Evolutionary conservation across 2,113 vertebrate genomes (phyloP).

Genomic region (Chauna torquata): DNA sequence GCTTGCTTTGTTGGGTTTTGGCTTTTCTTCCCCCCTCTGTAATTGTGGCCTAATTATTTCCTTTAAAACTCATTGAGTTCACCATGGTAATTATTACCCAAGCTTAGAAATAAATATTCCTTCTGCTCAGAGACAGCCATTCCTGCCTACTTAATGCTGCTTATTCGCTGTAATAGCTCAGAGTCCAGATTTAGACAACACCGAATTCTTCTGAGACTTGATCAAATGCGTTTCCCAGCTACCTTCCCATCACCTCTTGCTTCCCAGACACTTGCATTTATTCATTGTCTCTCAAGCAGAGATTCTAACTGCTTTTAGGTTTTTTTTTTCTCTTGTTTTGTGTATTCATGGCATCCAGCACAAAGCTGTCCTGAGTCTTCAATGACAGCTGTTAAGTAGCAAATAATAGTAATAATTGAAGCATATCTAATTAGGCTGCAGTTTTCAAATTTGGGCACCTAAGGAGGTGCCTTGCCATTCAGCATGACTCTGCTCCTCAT

Average conservation of each 20-base stretch:
- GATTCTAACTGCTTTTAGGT: not conserved
- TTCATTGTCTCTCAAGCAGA: not conserved
- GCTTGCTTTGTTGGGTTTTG: not conserved
- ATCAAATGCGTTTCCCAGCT: not conserved
- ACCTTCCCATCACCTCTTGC: not conserved
- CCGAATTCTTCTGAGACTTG: not conserved
- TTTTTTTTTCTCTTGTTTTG: not conserved
- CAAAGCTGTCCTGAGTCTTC: constrained; percentile 26
- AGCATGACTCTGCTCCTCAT: not conserved
- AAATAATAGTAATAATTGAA: constrained; percentile 28
- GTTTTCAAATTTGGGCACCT: not conserved
- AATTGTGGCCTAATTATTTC: constrained; percentile 25
- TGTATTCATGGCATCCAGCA: not conserved
- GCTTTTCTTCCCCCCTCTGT: not conserved
- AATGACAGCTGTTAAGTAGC: not conserved
- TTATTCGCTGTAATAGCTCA: not conserved
- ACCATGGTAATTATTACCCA: constrained; percentile 11
- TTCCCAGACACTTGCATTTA: not conserved
- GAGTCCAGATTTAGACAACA: constrained; percentile 30
- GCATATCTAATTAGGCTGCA: constrained; percentile 1
- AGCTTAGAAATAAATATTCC: constrained; percentile 38
- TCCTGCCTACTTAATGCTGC: constrained; percentile 19
- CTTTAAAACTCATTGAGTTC: constrained; percentile 33
- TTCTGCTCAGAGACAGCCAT: not conserved
- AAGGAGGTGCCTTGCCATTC: not conserved